These are phyloP conservation scores for Melierax canorus DNA, from an alignment of 2,113 vertebrate species.

Conservation along the genomic window DNA sequence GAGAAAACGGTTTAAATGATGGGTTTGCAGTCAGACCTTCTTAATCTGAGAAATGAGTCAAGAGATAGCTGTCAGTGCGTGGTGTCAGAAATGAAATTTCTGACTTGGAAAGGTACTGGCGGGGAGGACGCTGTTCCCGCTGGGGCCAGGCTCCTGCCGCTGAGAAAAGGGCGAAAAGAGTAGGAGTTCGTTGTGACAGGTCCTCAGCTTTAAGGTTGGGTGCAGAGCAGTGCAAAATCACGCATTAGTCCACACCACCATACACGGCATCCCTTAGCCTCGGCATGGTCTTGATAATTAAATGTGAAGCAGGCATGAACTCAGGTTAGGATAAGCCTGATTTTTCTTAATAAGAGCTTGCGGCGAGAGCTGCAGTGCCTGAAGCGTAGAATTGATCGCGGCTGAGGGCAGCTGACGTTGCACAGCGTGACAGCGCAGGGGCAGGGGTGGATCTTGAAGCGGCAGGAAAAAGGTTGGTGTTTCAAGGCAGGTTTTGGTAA, in stretches of 20 bases:
- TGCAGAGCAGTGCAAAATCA: neutral
- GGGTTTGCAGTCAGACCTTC: neutral
- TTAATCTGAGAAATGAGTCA: neutral
- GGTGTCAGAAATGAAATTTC: neutral
- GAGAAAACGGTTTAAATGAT: neutral
- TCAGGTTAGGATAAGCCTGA: neutral
- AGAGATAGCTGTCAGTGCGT: neutral
- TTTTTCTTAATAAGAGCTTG: neutral
- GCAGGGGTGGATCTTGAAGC: neutral
- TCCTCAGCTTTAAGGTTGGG: neutral
- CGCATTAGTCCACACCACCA: accelerated
- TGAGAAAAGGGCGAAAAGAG: neutral
- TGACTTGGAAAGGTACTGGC: neutral
- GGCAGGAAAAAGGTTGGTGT: neutral
- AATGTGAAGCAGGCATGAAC: neutral
- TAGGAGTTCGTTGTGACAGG: accelerated
- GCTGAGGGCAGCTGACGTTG: neutral
- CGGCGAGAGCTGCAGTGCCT: neutral
- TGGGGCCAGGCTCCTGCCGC: neutral
- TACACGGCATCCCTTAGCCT: neutral
- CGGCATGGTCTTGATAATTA: neutral
- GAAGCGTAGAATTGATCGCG: neutral
- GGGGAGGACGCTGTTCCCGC: accelerated
- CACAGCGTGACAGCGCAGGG: accelerated
- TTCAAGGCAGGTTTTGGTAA: neutral